phyloP scores from a whole-genome alignment of 1,140 invertebrate species.

The Andricus grossulariae region DNA sequence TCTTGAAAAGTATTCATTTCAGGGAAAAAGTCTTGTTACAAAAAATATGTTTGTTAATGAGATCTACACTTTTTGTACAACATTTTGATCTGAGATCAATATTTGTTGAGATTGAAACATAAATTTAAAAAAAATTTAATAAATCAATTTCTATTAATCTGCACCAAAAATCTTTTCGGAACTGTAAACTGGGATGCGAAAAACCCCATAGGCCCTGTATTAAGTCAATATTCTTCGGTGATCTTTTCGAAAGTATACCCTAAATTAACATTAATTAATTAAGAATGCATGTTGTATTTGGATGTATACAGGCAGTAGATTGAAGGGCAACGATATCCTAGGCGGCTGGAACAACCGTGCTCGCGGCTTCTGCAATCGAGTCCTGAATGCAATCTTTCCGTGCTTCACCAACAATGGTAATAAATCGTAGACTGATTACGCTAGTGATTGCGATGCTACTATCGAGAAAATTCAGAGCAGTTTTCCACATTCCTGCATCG shows the following conservation, averaged over 20 bases:
- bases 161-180: too few species aligned
- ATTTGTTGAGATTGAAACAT: too few species aligned
- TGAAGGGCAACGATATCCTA: constrained; percentile 68
- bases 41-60: too few species aligned
- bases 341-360: constrained; percentile 73
- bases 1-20: too few species aligned
- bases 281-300: constrained; percentile 14
- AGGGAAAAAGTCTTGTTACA: too few species aligned
- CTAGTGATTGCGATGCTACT: constrained; percentile 39
- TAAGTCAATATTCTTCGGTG: too few species aligned
- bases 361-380: constrained; percentile 74
- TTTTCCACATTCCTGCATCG: constrained; percentile 51
- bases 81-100: too few species aligned
- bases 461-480: constrained; percentile 47
- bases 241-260: neutral
- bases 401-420: constrained; percentile 74
- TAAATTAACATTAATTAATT: neutral
- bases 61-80: too few species aligned
- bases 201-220: too few species aligned
- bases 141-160: too few species aligned
- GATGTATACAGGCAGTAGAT: constrained; percentile 65
- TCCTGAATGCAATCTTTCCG: constrained; percentile 72
- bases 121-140: too few species aligned
- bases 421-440: constrained; percentile 69
- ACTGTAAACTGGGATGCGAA: too few species aligned